phyloP scores from a whole-genome alignment of 1,140 invertebrate genomes.

The Teleopsis dalmanni region DNA sequence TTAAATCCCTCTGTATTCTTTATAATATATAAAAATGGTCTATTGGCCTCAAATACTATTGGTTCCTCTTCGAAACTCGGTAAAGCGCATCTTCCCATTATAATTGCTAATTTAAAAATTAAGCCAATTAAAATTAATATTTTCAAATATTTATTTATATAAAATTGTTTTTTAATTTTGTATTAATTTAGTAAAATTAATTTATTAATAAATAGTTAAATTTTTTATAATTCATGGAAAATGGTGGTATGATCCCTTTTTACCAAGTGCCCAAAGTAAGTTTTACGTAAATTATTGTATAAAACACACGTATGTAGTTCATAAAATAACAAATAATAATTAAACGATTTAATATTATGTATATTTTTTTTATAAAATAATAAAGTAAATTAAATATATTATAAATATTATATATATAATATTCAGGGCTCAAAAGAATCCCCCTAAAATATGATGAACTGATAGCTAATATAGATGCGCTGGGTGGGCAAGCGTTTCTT shows the following conservation, averaged over 20 bases:
- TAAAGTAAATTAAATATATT: neutral
- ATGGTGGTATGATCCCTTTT: too few species aligned
- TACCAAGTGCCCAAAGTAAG: too few species aligned
- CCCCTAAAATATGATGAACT: too few species aligned
- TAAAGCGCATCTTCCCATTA: neutral
- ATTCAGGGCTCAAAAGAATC: neutral
- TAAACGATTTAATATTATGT: neutral
- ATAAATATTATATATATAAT: neutral
- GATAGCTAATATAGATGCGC: too few species aligned
- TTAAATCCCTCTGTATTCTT: neutral
- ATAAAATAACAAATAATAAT: neutral
- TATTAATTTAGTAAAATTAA: too few species aligned
- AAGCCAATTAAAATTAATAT: too few species aligned
- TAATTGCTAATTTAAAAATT: neutral
- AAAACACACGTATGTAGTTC: neutral
- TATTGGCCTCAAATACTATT: neutral
- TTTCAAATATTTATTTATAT: too few species aligned
- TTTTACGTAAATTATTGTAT: slow-evolving; percentile 1
- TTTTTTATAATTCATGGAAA: too few species aligned
- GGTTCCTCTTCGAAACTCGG: neutral
- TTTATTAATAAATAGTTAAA: too few species aligned
- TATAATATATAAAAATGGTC: slow-evolving; percentile 3
- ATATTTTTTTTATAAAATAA: neutral
- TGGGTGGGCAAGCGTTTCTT: too few species aligned
- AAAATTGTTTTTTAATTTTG: too few species aligned